These are phyloP conservation scores for Lasaia peninsularis DNA, from an alignment of 1,140 invertebrate genomes.

Conservation along the genomic window DNA sequence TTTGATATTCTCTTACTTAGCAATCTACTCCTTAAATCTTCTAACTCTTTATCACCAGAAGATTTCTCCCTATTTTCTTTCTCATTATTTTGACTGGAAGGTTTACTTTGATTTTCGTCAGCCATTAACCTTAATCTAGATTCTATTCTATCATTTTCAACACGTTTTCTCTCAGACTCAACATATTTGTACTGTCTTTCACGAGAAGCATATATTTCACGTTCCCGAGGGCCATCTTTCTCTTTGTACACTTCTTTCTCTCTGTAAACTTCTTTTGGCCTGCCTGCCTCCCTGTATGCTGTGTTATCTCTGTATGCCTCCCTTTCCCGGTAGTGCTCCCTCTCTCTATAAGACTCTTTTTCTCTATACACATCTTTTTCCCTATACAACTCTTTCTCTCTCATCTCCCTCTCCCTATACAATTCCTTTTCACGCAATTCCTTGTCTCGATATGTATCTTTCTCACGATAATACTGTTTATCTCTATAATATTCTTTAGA, in stretches of 20 bases:
- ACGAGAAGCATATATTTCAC: constrained; percentile 55
- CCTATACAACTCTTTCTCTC: constrained; percentile 58
- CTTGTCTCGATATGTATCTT: constrained; percentile 61
- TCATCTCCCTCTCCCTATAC: constrained; percentile 67
- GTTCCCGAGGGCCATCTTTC: constrained; percentile 53
- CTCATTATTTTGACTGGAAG: constrained; percentile 74
- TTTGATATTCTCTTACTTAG: constrained; percentile 80
- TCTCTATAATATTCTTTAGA: constrained; percentile 71
- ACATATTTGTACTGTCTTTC: constrained; percentile 75
- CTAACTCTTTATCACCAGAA: constrained; percentile 80
- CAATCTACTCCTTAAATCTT: constrained; percentile 85
- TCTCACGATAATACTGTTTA: constrained; percentile 69
- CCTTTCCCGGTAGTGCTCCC: constrained; percentile 66
- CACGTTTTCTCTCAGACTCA: constrained; percentile 67
- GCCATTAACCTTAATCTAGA: constrained; percentile 56
- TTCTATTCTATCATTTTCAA: constrained; percentile 68
- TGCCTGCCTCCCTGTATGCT: constrained; percentile 61
- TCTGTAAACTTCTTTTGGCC: constrained; percentile 64
- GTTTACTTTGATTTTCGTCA: constrained; percentile 58
- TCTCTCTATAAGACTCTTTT: constrained; percentile 62
- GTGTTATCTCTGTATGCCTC: constrained; percentile 62
- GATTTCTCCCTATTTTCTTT: constrained; percentile 78
- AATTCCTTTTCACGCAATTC: constrained; percentile 68
- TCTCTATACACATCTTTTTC: constrained; percentile 67
- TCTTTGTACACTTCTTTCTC: constrained; percentile 66